These are phyloP conservation scores for Distichodus sexfasciatus DNA, from an alignment of 2,797 vertebrate species.

Conservation along the genomic window DNA sequence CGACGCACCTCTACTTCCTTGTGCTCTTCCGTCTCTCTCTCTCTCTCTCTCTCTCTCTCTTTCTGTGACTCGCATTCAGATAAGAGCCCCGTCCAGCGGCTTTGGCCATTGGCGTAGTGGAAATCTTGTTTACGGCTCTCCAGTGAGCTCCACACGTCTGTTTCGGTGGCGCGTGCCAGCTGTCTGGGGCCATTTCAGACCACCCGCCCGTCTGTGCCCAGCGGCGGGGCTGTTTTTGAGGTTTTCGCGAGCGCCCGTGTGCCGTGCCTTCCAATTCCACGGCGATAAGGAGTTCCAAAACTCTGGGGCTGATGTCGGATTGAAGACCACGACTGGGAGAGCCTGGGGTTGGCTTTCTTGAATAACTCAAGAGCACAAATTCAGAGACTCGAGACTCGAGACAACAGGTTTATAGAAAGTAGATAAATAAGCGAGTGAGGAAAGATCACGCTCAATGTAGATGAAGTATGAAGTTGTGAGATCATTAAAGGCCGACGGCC, in stretches of 20 bases:
- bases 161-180: conserved; percentile 53
- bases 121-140: conserved; percentile 69
- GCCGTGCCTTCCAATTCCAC: neutral
- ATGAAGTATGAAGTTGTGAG: too few species aligned
- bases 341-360: neutral
- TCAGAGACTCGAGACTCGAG: conserved; percentile 18
- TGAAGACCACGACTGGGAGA: neutral
- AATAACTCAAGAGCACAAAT: too few species aligned
- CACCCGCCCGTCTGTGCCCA: conserved; percentile 54
- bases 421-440: too few species aligned
- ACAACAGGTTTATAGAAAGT: neutral
- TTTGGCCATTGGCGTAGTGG: conserved; percentile 45
- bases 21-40: conserved; percentile 23
- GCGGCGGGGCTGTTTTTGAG: conserved; percentile 35
- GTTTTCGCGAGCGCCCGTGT: neutral
- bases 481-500: conserved; percentile 24
- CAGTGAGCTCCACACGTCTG: conserved; percentile 59
- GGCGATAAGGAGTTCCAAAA: neutral
- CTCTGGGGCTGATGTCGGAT: neutral
- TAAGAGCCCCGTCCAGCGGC: conserved; percentile 65
- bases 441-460: too few species aligned
- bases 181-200: conserved; percentile 40
- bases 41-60: neutral
- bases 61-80: conserved; percentile 55
- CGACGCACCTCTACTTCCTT: conserved; percentile 43